These are phyloP conservation scores for Prinia subflava DNA, from an alignment of 2,113 vertebrate genomes.

Conservation along the genomic window DNA sequence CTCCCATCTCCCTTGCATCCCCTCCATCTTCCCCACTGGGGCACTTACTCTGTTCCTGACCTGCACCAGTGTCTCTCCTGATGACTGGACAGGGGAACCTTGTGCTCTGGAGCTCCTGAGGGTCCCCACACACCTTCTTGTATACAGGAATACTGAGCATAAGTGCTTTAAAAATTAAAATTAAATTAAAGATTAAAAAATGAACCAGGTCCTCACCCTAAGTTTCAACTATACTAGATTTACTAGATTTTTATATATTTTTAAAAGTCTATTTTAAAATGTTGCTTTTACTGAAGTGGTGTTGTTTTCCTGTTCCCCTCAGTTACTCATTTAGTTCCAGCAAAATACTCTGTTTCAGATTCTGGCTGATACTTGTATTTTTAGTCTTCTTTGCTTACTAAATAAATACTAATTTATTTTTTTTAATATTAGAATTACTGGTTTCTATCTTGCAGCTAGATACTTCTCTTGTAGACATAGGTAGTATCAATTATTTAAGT, in stretches of 20 bases:
- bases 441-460: neutral
- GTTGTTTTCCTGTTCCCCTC: neutral
- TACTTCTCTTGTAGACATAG: neutral
- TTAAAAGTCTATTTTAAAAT: neutral
- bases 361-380: neutral
- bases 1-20: neutral
- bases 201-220: neutral
- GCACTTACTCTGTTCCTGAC: neutral
- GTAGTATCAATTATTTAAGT: neutral
- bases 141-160: neutral
- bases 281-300: neutral
- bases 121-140: accelerated
- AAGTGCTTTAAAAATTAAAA: neutral
- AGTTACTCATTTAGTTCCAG: neutral
- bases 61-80: neutral
- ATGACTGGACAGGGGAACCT: neutral
- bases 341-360: neutral
- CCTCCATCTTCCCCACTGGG: neutral
- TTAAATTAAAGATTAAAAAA: neutral
- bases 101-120: neutral
- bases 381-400: neutral
- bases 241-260: neutral
- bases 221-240: neutral
- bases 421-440: neutral
- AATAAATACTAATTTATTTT: neutral